A percentile compares a stretch with the other conserved stretches of the same genome.
Evolutionary conservation across 1,140 invertebrate species (phyloP).

Genomic region (Hylaeus volcanicus): DNA sequence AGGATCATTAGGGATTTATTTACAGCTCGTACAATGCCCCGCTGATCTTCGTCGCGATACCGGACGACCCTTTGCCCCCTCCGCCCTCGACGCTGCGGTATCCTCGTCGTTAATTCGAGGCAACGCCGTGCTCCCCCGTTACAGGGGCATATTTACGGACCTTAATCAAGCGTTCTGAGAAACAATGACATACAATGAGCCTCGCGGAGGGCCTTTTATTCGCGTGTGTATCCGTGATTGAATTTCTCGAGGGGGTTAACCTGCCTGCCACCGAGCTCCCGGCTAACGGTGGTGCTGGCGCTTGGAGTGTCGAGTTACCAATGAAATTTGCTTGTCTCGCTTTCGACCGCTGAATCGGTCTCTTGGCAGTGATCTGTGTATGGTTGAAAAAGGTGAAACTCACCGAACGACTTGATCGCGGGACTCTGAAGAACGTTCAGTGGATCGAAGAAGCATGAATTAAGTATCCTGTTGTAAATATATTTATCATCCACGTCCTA

Average conservation of each 20-base stretch:
- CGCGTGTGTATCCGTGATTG: slow-evolving; percentile 25
- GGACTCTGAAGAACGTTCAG: too few species aligned
- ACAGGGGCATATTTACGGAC: slow-evolving; percentile 42
- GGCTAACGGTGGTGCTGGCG: not conserved
- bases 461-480: too few species aligned
- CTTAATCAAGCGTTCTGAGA: slow-evolving; percentile 62
- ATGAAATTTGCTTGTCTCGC: too few species aligned
- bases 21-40: slow-evolving; percentile 64
- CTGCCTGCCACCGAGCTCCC: not conserved
- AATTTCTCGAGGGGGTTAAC: slow-evolving; percentile 18
- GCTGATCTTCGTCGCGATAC: slow-evolving; percentile 61
- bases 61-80: slow-evolving; percentile 31
- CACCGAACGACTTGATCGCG: too few species aligned
- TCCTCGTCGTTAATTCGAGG: slow-evolving; percentile 52
- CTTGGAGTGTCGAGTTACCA: not conserved
- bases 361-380: too few species aligned
- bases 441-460: too few species aligned
- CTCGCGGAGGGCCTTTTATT: not conserved
- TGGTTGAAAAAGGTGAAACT: too few species aligned
- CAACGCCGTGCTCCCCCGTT: slow-evolving; percentile 12
- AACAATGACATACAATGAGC: slow-evolving; percentile 43
- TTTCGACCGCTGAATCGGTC: too few species aligned
- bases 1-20: slow-evolving; percentile 70
- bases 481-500: too few species aligned
- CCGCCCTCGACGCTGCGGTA: slow-evolving; percentile 23